These are phyloP conservation scores for Lampropteryx suffumata DNA, from an alignment of 2,888 invertebrate genomes.

Conservation along the genomic window DNA sequence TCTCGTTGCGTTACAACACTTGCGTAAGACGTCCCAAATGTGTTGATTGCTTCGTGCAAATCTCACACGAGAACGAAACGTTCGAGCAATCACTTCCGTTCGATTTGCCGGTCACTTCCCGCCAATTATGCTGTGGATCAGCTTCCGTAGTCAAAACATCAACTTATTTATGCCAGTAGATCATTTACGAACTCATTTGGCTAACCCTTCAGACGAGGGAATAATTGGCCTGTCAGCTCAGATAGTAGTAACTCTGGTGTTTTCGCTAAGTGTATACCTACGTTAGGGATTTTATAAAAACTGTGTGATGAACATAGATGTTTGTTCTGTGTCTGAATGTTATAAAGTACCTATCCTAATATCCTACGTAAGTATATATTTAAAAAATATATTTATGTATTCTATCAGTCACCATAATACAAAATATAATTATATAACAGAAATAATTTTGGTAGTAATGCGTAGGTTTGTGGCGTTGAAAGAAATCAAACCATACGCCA, in stretches of 20 bases:
- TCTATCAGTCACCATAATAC: too few relatives aligned
- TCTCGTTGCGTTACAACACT: constrained; percentile 37
- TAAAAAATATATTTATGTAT: too few relatives aligned
- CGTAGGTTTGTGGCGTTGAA: not conserved
- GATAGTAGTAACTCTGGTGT: too few relatives aligned
- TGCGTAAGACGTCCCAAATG: constrained; percentile 49
- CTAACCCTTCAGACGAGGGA: not conserved
- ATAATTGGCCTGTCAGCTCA: too few relatives aligned
- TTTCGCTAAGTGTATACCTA: too few relatives aligned
- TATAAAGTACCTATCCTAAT: too few relatives aligned
- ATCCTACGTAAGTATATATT: too few relatives aligned
- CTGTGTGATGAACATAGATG: too few relatives aligned
- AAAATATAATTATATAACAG: too few relatives aligned
- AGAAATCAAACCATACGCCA: too few relatives aligned
- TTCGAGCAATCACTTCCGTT: constrained; percentile 62
- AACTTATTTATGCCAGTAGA: not conserved
- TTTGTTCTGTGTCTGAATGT: too few relatives aligned
- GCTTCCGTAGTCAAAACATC: constrained; percentile 41
- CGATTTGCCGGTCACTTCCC: constrained; percentile 55
- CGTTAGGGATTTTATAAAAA: too few relatives aligned
- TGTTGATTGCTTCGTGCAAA: constrained; percentile 37
- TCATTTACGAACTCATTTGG: not conserved
- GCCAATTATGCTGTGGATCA: constrained; percentile 39
- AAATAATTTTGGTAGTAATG: not conserved
- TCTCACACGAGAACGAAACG: constrained; percentile 45